Base-by-base conservation (phyloP, 1,140 invertebrate species). In the Calephelis nemesis region DNA sequence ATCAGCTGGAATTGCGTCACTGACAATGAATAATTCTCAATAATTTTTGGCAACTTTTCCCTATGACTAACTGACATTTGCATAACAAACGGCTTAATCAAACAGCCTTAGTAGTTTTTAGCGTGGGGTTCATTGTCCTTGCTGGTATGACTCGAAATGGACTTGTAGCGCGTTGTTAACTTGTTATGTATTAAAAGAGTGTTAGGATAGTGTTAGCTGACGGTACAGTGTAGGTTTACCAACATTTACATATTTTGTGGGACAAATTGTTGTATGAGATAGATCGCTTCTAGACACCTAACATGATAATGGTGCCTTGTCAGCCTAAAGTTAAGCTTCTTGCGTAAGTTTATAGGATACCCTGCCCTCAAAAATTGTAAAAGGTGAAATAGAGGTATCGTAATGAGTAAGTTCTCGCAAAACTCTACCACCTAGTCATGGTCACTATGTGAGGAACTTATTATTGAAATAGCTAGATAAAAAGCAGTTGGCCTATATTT, bases 21-120 rank as follows among this genome's bases (percentile, higher is more conserved):
- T 63, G 54, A 50, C 60, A 58, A 58, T n/a, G 40, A 13, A 64
- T 66, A 58, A 60, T 60, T 67, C 45, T 47, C 15, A 30, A 67
- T 58, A 65, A 73, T 72, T 78, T 85, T 82, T 77, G 78, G 82
- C 79, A 79, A 78, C 74, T 74, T 81, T 80, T 71, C 67, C 71
- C 63, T 68, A 75, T 85, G 85, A 85, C 78, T 84, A 80, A 87
- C 52, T 70, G 76, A n/a, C 45, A 66, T 74, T 77, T 77, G 73
- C 76, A 74, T 76, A 78, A 68, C 66, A 58, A 71, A 77, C 72
- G 65, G 65, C 70, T 77, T 67, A 70, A 68, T 70, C 54, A 52
- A 65, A 71, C 50, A 52, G 68, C 68, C 69, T 72, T 65, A 68
- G 68, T 67, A 62, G 69, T 64, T 68, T 60, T 64, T 65, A 62